These are phyloP conservation scores for Drosophila formosana DNA, from an alignment of 2,888 invertebrate genomes.

Conservation along the genomic window DNA sequence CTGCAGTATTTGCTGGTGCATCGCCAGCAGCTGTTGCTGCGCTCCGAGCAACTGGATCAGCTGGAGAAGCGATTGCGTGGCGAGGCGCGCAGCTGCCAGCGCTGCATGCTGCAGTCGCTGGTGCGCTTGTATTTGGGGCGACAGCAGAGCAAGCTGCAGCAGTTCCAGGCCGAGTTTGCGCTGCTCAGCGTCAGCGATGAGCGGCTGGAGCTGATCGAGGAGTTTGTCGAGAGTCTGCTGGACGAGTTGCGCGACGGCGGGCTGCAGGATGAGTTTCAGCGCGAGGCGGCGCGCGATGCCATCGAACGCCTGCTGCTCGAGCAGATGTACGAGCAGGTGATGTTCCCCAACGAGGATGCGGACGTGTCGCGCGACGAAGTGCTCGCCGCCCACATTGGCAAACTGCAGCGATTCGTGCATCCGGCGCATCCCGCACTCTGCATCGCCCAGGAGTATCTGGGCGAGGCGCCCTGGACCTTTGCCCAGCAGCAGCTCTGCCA, in stretches of 20 bases:
- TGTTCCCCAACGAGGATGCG: conserved; percentile 98
- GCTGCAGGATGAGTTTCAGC: conserved; percentile 86
- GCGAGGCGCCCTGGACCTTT: conserved; percentile 98
- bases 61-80: conserved; percentile 87
- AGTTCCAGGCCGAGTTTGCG: conserved; percentile 93
- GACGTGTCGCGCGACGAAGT: conserved; percentile 96
- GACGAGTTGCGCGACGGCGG: conserved; percentile 89
- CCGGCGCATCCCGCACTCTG: conserved; percentile 92
- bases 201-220: conserved; percentile 94
- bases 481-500: conserved; percentile 95
- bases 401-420: conserved; percentile 90
- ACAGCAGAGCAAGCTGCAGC: conserved; percentile 89
- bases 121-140: conserved; percentile 93
- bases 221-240: conserved; percentile 90
- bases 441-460: conserved; percentile 93
- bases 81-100: conserved; percentile 90
- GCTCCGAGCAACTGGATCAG: conserved; percentile 90
- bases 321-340: conserved; percentile 94
- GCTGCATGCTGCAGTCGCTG: conserved; percentile 91
- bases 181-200: conserved; percentile 94
- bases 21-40: conserved; percentile 91
- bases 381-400: conserved; percentile 94
- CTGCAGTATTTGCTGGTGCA: conserved; percentile 93
- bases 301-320: conserved; percentile 97
- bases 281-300: conserved; percentile 91